phyloP scores from a whole-genome alignment of 2,113 vertebrate species.

The Istiophorus platypterus region DNA sequence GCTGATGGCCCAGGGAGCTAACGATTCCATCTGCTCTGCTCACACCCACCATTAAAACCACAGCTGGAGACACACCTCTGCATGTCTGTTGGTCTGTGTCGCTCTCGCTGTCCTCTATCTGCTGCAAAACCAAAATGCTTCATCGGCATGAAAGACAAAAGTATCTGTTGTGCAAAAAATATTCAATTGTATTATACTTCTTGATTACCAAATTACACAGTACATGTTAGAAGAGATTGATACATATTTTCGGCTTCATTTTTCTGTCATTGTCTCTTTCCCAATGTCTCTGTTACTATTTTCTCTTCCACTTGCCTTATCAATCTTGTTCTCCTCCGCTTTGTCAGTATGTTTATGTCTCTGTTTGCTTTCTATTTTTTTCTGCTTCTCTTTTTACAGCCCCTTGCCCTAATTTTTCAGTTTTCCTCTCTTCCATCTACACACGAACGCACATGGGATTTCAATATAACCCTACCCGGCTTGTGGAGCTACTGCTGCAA shows the following conservation, averaged over 20 bases:
- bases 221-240: too few relatives aligned
- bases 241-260: too few relatives aligned
- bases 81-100: constrained; percentile 30
- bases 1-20: constrained; percentile 67
- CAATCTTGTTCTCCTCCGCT: constrained; percentile 41
- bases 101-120: background rate
- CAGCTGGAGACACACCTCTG: constrained; percentile 79
- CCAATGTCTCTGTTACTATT: constrained; percentile 32
- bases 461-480: constrained; percentile 42
- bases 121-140: constrained; percentile 10
- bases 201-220: constrained; percentile 27
- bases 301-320: constrained; percentile 39
- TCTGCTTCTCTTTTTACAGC: constrained; percentile 37
- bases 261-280: constrained; percentile 53
- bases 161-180: background rate
- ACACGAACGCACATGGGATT: constrained; percentile 21
- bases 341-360: constrained; percentile 52
- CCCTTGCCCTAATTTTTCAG: constrained; percentile 50
- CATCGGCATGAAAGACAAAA: constrained; percentile 9
- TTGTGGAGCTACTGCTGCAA: constrained; percentile 45
- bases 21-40: constrained; percentile 78
- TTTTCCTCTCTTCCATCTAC: constrained; percentile 36
- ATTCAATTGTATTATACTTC: constrained; percentile 7
- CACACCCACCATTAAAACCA: constrained; percentile 77
- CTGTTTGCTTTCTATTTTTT: constrained; percentile 49